Evolutionary conservation across 1,140 invertebrate genomes (phyloP).

Genomic region (Metopolophium dirhodum): DNA sequence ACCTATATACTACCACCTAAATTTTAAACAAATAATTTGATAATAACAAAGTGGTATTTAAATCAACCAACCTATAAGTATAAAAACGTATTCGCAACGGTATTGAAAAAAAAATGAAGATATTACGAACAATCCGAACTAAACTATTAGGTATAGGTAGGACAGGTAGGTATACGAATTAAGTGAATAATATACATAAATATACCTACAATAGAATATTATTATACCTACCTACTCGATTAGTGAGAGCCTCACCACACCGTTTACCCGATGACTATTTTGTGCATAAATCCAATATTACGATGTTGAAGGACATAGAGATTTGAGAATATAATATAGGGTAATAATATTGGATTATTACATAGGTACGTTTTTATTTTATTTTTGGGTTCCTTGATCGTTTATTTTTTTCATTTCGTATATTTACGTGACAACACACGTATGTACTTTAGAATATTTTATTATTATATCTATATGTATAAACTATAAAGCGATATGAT

Average conservation of each 20-base stretch:
- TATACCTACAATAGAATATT: neutral
- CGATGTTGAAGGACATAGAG: neutral
- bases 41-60: neutral
- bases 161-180: neutral
- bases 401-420: neutral
- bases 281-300: neutral
- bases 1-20: no score
- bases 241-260: neutral
- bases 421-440: neutral
- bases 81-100: neutral
- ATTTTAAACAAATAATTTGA: neutral
- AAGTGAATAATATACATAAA: slow-evolving; percentile 12
- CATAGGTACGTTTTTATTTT: neutral
- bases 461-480: neutral
- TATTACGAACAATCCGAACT: neutral
- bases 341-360: neutral
- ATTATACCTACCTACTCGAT: neutral
- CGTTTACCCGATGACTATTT: neutral
- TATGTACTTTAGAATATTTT: neutral
- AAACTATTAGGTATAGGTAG: no score
- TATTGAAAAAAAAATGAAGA: neutral
- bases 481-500: no score
- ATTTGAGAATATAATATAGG: neutral
- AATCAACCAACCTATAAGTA: neutral
- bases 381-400: neutral